Evolutionary conservation across 2,113 vertebrate genomes (phyloP), one percentile per base, ranked within the genome.

Genomic region (Tyto alba): DNA sequence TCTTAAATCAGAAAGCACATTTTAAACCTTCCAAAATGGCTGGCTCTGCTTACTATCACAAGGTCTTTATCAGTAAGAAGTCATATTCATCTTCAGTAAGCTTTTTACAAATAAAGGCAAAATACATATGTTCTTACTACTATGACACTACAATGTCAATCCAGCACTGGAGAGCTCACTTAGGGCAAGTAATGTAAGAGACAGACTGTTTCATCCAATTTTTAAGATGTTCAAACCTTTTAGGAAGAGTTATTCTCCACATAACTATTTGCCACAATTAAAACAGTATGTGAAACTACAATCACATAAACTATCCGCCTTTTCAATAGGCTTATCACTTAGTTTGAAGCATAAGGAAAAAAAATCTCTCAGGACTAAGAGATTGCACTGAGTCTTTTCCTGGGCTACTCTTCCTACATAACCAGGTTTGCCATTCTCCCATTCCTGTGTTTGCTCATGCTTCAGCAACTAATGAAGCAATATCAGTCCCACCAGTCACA

Each of bases 391-490:
- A 34, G 63, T 41, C 10, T 56, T 79, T 63, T 40, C 85, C 67
- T 40, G 36, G 40, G 62, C 67, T 80, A 5, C 83, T 83, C 47
- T 57, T 85, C 16, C 50, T 66, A 36, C 40, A 53, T 59, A 30
- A 88, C 63, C 23, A 59, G 29, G n/a, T 75, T 50, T 81, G 63
- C 76, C 56, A 89, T 62, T 84, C 56, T 41, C 41, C n/a, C 38
- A 32, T 38, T 74, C 73, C 16, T 75, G 27, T 36, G 40, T 94
- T 60, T 60, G 80, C 74, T 81, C 43, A 36, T 29, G 34, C 62
- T 94, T 63, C 66, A 73, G 74, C 66, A 76, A 88, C 45, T 23
- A 62, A 89, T 91, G 89, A 97, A 85, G 81, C 62, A 95, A 23
- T 38, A 88, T 17, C 66, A 57, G 62, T 85, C 27, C 57, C 34